Conservation (phyloP, 2,113 vertebrate species). For the Cynopterus brachyotis region DNA sequence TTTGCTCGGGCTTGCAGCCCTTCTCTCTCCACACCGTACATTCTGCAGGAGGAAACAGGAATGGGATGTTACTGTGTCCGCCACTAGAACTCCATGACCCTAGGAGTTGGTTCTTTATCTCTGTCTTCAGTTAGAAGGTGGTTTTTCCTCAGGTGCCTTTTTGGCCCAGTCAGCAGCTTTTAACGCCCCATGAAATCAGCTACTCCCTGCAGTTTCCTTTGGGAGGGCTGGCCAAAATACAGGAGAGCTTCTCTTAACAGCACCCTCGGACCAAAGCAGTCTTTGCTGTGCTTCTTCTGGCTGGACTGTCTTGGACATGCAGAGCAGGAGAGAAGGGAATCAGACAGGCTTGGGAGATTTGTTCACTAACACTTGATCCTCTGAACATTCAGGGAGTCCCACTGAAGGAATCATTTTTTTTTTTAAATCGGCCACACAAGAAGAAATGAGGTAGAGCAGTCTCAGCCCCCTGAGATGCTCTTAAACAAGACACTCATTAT, state of each 20-base stretch:
- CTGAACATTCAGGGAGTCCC: conserved; percentile 23
- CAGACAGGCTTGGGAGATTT: neutral
- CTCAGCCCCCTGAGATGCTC: conserved; percentile 52
- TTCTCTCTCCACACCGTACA: neutral
- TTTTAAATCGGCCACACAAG: conserved; percentile 49
- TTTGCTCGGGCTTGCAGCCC: neutral
- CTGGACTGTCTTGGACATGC: neutral
- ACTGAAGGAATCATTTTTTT: neutral
- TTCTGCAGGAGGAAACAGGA: neutral
- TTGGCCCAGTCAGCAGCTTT: conserved; percentile 20
- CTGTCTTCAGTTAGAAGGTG: neutral
- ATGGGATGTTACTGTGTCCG: neutral
- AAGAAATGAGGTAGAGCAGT: conserved; percentile 65
- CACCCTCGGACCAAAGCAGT: neutral
- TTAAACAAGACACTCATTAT: conserved; percentile 75
- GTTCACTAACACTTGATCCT: conserved; percentile 31
- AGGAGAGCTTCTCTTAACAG: neutral
- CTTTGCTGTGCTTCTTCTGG: neutral
- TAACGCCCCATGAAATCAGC: neutral
- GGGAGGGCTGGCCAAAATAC: neutral
- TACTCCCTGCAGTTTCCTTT: neutral
- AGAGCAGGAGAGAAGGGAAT: neutral
- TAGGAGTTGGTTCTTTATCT: neutral
- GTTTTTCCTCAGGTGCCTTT: neutral
- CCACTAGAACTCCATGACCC: neutral